Evolutionary conservation across 2,888 invertebrate genomes (phyloP).

Genomic region (Phrixothrix hirtus): DNA sequence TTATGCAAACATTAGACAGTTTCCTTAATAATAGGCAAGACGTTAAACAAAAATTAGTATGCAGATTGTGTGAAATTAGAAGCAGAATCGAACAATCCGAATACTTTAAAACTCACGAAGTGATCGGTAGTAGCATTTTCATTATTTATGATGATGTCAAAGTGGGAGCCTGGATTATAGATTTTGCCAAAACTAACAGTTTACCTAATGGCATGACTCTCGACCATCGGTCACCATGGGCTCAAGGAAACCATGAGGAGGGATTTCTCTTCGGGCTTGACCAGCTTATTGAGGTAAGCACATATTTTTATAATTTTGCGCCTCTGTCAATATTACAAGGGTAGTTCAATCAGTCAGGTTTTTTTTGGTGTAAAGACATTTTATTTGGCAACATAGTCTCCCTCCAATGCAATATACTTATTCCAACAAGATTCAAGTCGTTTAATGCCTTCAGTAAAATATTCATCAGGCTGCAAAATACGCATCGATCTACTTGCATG

Average conservation of each 20-base stretch:
- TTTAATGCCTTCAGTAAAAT: no score
- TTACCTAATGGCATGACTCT: slow-evolving; percentile 71
- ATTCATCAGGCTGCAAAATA: no score
- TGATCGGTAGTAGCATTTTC: slow-evolving; percentile 91
- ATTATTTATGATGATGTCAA: slow-evolving; percentile 88
- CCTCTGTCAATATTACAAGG: background rate
- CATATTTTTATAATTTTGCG: background rate
- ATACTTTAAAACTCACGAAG: slow-evolving; percentile 87
- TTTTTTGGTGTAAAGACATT: no score
- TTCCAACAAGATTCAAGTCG: no score
- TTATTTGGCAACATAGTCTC: no score
- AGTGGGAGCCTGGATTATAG: slow-evolving; percentile 94
- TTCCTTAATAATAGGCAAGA: slow-evolving; percentile 72
- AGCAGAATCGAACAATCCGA: slow-evolving; percentile 79
- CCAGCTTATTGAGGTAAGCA: slow-evolving; percentile 76
- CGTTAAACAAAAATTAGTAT: slow-evolving; percentile 69
- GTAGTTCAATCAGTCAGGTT: no score
- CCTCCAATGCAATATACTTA: no score
- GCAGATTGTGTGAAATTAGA: slow-evolving; percentile 77
- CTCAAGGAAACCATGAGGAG: slow-evolving; percentile 95
- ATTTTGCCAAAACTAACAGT: slow-evolving; percentile 90
- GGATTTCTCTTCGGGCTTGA: slow-evolving; percentile 92
- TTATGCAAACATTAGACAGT: slow-evolving; percentile 71
- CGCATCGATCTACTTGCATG: no score
- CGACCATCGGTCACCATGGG: slow-evolving; percentile 82